These are phyloP conservation scores for Frankliniella fusca DNA, from an alignment of 2,888 invertebrate genomes.

Conservation along the genomic window DNA sequence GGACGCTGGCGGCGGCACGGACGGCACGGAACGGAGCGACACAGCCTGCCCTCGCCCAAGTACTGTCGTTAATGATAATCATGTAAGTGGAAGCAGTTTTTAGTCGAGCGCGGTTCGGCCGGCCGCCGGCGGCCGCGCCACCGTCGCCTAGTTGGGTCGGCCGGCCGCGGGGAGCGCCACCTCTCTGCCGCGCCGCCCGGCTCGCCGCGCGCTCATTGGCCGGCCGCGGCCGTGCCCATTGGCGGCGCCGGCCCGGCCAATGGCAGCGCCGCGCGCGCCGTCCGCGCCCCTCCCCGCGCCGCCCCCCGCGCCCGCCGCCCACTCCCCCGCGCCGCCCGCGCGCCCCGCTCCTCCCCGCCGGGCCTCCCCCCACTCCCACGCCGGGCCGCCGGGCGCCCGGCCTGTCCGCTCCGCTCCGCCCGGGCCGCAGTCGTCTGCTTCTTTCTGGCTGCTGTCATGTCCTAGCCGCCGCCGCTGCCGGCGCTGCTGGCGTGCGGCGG, in stretches of 20 bases:
- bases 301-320: not conserved
- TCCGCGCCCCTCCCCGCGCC: not conserved
- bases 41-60: conserved; percentile 6
- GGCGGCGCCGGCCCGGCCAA: not conserved
- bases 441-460: no score
- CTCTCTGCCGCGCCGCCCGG: not conserved
- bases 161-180: conserved; percentile 18
- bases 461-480: no score
- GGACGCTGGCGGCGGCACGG: not conserved
- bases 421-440: no score
- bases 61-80: not conserved
- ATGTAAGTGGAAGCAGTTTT: not conserved
- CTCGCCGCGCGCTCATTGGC: not conserved
- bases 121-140: not conserved
- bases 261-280: not conserved
- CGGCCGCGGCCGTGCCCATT: not conserved
- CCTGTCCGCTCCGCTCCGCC: not conserved
- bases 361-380: not conserved
- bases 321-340: not conserved
- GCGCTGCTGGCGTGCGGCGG: no score
- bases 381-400: not conserved
- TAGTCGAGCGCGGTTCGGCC: not conserved
- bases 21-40: not conserved
- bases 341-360: not conserved
- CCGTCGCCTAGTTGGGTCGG: not conserved